A percentile compares a stretch with the other conserved stretches of the same genome.
These are phyloP conservation scores for Ophioninae sp. DNA, from an alignment of 2,888 invertebrate genomes.

Conservation along the genomic window DNA sequence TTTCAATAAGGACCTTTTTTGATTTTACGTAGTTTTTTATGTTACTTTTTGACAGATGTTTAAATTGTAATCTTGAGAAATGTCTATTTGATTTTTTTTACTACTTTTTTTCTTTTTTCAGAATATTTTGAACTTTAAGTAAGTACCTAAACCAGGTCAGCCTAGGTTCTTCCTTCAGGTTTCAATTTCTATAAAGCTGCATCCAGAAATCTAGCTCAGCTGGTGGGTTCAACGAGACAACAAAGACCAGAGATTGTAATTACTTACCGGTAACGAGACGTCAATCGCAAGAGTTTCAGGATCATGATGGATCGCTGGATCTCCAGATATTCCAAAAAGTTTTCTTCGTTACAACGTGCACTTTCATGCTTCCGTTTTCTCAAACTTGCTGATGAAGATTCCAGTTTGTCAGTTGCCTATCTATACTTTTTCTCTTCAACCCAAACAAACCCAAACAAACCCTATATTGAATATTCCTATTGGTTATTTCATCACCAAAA, in stretches of 20 bases:
- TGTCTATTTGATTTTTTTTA: no score
- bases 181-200: constrained; percentile 31
- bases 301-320: constrained; percentile 67
- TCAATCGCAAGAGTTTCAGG: constrained; percentile 59
- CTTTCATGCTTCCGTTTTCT: constrained; percentile 74
- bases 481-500: constrained; percentile 75
- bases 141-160: no score
- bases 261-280: constrained; percentile 71
- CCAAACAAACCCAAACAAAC: no score
- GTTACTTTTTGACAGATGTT: no score
- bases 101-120: no score
- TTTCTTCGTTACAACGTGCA: constrained; percentile 47
- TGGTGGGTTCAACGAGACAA: constrained; percentile 24
- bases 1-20: constrained; percentile 43
- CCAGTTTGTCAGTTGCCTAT: constrained; percentile 80
- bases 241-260: constrained; percentile 65
- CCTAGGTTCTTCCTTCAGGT: no score
- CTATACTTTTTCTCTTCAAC: constrained; percentile 79
- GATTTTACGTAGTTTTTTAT: no score
- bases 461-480: constrained; percentile 69
- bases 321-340: constrained; percentile 41
- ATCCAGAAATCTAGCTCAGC: constrained; percentile 29
- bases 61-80: no score
- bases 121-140: no score
- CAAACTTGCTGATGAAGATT: constrained; percentile 83